A percentile compares a stretch with the other conserved stretches of the same genome.
These are phyloP conservation scores for Gryllus bimaculatus DNA, from an alignment of 1,140 invertebrate genomes.

Conservation along the genomic window DNA sequence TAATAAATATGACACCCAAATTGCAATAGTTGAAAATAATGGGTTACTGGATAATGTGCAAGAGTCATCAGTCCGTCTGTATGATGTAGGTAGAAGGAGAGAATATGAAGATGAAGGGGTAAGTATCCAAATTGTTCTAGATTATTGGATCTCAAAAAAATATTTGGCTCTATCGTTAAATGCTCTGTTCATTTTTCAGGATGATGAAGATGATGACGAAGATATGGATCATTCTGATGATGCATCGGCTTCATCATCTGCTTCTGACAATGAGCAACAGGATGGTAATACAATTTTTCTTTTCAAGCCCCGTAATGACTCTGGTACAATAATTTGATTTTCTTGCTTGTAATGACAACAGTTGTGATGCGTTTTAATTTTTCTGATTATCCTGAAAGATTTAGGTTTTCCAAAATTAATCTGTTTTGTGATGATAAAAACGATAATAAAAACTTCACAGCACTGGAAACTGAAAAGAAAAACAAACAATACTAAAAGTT, in stretches of 20 bases:
- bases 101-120: conserved; percentile 66
- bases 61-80: conserved; percentile 73
- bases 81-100: conserved; percentile 63
- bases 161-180: background rate
- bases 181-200: conserved; percentile 7
- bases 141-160: background rate
- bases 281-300: background rate
- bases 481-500: too few relatives aligned
- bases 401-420: too few relatives aligned
- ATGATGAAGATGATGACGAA: conserved; percentile 28
- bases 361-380: too few relatives aligned
- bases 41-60: conserved; percentile 63
- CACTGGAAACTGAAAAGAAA: too few relatives aligned
- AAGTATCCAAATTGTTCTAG: conserved; percentile 23
- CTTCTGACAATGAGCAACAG: conserved; percentile 33
- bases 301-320: too few relatives aligned
- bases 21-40: conserved; percentile 74
- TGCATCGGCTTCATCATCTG: conserved; percentile 41
- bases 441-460: too few relatives aligned
- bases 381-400: too few relatives aligned
- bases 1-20: conserved; percentile 65
- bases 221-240: conserved; percentile 41
- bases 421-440: too few relatives aligned
- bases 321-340: too few relatives aligned
- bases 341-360: too few relatives aligned